phyloP scores from a whole-genome alignment of 2,797 vertebrate genomes.

The Diplodus sargus region DNA sequence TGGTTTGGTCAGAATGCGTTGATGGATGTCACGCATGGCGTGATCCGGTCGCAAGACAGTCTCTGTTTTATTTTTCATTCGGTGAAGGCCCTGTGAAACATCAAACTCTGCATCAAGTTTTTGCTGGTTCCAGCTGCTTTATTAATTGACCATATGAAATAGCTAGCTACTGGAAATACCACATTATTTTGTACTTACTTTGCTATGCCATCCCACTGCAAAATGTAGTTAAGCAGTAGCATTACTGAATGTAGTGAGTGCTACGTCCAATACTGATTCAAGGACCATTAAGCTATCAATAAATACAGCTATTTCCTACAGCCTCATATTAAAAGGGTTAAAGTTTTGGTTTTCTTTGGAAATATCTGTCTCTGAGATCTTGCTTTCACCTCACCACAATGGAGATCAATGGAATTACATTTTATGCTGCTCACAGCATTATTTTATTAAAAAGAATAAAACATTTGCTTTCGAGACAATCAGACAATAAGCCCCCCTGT shows the following conservation, averaged over 20 bases:
- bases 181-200: background rate
- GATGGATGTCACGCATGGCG: too few relatives aligned
- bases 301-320: too few relatives aligned
- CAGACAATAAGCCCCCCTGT: conserved; percentile 35
- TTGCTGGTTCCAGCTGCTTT: too few relatives aligned
- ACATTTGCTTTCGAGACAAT: too few relatives aligned
- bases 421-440: background rate
- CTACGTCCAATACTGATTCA: background rate
- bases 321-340: too few relatives aligned
- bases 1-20: too few relatives aligned
- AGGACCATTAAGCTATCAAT: too few relatives aligned
- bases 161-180: background rate
- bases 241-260: background rate
- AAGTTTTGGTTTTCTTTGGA: too few relatives aligned
- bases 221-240: background rate
- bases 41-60: too few relatives aligned
- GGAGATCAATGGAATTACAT: background rate
- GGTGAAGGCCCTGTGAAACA: too few relatives aligned
- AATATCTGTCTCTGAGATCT: background rate
- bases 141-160: background rate
- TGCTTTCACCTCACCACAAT: background rate
- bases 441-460: background rate
- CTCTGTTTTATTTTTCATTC: too few relatives aligned
- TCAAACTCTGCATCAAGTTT: too few relatives aligned
- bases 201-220: background rate